Percentiles rank a stretch among this genome's conserved stretches.
Evolutionary conservation across 1,140 invertebrate genomes (phyloP).

Genomic region (Branchinecta lindahli): DNA sequence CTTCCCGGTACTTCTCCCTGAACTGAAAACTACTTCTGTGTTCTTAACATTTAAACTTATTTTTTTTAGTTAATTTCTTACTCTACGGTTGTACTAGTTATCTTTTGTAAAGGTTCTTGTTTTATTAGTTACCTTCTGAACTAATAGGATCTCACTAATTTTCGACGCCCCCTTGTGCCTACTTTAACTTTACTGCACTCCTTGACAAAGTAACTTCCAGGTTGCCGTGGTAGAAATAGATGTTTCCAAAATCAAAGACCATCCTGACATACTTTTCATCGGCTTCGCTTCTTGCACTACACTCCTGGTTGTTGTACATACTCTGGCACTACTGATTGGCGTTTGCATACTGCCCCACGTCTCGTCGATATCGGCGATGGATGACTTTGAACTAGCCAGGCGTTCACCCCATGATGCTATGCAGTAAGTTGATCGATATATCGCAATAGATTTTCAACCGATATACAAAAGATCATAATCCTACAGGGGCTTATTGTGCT

Average conservation of each 20-base stretch:
- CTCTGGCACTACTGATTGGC: constrained; percentile 96
- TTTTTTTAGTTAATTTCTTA: too few relatives aligned
- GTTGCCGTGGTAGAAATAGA: not conserved
- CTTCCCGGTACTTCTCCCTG: too few relatives aligned
- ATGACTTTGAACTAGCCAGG: not conserved
- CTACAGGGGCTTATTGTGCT: too few relatives aligned
- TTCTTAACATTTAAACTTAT: too few relatives aligned
- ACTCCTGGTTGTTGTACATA: constrained; percentile 87
- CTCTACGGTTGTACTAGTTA: too few relatives aligned
- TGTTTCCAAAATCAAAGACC: constrained; percentile 33
- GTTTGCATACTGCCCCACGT: constrained; percentile 94
- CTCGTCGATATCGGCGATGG: constrained; percentile 60
- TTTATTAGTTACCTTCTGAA: too few relatives aligned
- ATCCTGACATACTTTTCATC: constrained; percentile 64
- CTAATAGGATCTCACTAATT: too few relatives aligned
- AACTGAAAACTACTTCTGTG: too few relatives aligned
- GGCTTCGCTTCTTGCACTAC: constrained; percentile 91
- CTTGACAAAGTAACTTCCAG: not conserved
- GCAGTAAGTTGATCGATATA: not conserved
- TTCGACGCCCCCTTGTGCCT: not conserved
- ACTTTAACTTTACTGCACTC: not conserved
- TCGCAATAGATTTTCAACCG: too few relatives aligned
- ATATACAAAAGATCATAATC: too few relatives aligned
- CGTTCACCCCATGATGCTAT: not conserved
- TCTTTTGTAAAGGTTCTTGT: too few relatives aligned